A percentile compares a stretch with the other conserved stretches of the same genome.
These are phyloP conservation scores for Balanococcus diminutus DNA, from an alignment of 2,888 invertebrate species.

Conservation along the genomic window DNA sequence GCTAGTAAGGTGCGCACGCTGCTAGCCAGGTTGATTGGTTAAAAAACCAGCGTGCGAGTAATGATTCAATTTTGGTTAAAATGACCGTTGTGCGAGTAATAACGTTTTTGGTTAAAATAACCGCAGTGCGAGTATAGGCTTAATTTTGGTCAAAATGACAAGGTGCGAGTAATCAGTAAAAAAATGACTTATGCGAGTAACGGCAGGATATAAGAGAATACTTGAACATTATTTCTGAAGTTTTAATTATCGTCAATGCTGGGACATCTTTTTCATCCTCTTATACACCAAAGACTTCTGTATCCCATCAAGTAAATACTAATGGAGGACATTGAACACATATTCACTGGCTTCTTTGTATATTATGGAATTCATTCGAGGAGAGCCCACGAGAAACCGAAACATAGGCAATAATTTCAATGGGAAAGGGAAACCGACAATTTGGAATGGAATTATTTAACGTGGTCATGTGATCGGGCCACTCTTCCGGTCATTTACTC, in stretches of 20 bases:
- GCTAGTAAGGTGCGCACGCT: too few species aligned
- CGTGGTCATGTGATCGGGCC: background rate
- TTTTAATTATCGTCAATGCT: conserved; percentile 1
- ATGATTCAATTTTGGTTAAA: too few species aligned
- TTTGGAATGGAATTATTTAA: background rate
- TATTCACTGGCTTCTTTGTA: background rate
- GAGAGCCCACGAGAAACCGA: too few species aligned
- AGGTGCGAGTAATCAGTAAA: background rate
- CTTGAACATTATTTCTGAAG: background rate
- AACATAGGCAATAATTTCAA: background rate
- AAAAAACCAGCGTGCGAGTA: too few species aligned
- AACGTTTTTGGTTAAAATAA: too few species aligned
- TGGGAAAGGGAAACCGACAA: background rate
- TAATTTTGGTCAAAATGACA: too few species aligned
- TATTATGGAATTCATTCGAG: background rate
- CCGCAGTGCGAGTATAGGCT: too few species aligned
- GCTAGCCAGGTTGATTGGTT: too few species aligned
- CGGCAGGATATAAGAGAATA: background rate
- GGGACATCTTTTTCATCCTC: too few species aligned
- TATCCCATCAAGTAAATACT: background rate
- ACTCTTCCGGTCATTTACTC: background rate
- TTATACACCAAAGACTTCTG: background rate
- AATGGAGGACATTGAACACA: background rate
- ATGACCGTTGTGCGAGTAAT: too few species aligned
- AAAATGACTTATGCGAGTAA: too few species aligned